phyloP scores from a whole-genome alignment of 2,888 invertebrate genomes.

The Netelia fuscicornis region DNA sequence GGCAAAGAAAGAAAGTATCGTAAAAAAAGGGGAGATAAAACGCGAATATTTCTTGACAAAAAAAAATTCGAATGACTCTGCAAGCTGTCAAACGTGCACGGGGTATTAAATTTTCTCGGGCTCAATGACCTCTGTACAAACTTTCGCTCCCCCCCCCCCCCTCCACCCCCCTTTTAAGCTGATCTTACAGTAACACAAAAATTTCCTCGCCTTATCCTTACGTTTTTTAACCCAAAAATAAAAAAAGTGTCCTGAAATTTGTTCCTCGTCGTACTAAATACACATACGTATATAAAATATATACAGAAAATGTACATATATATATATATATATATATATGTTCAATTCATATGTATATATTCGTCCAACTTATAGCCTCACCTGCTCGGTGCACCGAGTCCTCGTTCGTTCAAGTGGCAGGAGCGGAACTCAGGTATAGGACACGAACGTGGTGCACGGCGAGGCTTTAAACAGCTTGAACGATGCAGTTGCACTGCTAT shows the following conservation, averaged over 20 bases:
- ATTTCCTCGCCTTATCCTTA: no score
- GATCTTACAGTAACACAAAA: no score
- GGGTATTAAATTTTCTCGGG: conserved; percentile 55
- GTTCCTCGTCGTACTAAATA: no score
- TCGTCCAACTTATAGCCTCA: conserved; percentile 20
- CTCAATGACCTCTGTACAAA: conserved; percentile 9
- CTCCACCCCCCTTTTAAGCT: neutral
- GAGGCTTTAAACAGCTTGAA: conserved; percentile 47
- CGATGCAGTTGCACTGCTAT: conserved; percentile 31
- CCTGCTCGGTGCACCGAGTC: conserved; percentile 38
- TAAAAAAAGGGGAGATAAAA: conserved; percentile 44
- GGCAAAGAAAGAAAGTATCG: conserved; percentile 37
- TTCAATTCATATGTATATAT: neutral
- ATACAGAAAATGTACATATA: no score
- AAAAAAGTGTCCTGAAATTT: no score
- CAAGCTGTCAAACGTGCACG: conserved; percentile 59
- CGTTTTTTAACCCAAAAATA: no score
- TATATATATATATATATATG: no score
- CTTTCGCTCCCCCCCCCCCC: conserved; percentile 22
- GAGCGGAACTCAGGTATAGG: conserved; percentile 17
- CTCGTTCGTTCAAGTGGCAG: conserved; percentile 39
- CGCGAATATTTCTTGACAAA: conserved; percentile 22
- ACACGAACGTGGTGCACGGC: neutral
- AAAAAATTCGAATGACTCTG: conserved; percentile 54
- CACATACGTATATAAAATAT: no score